These are phyloP conservation scores for Pristiophorus japonicus DNA, from an alignment of 2,113 vertebrate species.

Conservation along the genomic window DNA sequence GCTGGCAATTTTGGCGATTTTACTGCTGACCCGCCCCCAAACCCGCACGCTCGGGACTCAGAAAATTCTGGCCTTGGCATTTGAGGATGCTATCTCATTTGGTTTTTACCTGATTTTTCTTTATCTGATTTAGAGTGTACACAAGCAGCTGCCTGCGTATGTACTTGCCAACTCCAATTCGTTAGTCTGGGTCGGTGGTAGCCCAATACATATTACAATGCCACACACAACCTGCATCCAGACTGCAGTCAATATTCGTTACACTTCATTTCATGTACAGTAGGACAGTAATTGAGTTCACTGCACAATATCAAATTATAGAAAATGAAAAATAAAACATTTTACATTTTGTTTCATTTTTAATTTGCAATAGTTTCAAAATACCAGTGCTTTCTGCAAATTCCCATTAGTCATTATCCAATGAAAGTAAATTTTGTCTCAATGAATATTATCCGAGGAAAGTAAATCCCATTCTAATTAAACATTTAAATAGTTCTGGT, in stretches of 20 bases:
- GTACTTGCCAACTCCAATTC: constrained; percentile 33
- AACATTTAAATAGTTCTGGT: not conserved
- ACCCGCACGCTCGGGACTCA: no score
- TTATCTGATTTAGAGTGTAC: constrained; percentile 34
- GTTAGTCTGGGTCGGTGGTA: not conserved
- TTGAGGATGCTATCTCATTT: not conserved
- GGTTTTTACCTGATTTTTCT: not conserved
- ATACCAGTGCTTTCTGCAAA: not conserved
- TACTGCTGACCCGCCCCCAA: no score
- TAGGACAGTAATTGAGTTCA: not conserved
- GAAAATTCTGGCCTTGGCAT: no score
- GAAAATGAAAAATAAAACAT: constrained; percentile 25
- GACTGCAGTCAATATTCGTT: constrained; percentile 9
- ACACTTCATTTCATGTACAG: not conserved
- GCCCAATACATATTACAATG: constrained; percentile 18
- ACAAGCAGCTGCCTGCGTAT: constrained; percentile 33
- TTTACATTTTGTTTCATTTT: constrained; percentile 4
- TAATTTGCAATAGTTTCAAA: not conserved
- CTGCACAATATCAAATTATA: not conserved
- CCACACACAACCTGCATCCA: constrained; percentile 18
- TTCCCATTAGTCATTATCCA: not conserved
- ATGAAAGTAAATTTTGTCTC: not conserved
- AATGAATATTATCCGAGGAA: not conserved
- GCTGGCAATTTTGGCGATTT: no score
- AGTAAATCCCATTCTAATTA: constrained; percentile 7